Conservation (phyloP, 2,888 invertebrate genomes). For the Pantelozetes paolii region DNA sequence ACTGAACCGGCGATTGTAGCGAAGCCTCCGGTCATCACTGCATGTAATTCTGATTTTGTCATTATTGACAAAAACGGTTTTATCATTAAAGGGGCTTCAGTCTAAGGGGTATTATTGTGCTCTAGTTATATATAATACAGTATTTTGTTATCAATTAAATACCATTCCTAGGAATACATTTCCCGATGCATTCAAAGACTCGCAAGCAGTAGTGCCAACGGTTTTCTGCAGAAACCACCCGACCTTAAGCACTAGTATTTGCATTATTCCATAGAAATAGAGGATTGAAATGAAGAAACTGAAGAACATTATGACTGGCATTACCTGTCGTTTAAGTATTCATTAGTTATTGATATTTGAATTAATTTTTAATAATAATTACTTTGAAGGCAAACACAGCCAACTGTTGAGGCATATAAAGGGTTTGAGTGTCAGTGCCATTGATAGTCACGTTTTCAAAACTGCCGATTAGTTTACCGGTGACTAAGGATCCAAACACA, state of each 20-base stretch:
- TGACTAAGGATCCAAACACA: constrained; percentile 64
- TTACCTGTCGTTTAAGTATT: constrained; percentile 52
- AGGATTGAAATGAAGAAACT: constrained; percentile 82
- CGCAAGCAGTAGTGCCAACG: constrained; percentile 85
- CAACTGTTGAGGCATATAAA: constrained; percentile 17
- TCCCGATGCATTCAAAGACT: constrained; percentile 85
- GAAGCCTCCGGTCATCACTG: constrained; percentile 89
- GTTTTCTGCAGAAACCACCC: constrained; percentile 69
- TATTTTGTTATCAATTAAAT: constrained; percentile 48
- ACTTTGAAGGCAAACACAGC: constrained; percentile 48
- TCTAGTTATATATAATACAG: not conserved
- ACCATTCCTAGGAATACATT: constrained; percentile 93
- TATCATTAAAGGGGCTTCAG: constrained; percentile 82
- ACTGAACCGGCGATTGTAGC: constrained; percentile 90
- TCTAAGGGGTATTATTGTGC: constrained; percentile 58
- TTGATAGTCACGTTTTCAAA: not conserved
- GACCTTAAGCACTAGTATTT: constrained; percentile 72
- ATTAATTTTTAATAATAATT: not conserved
- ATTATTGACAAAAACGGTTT: constrained; percentile 77
- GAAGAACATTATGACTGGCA: constrained; percentile 90
- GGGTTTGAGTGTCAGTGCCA: not conserved
- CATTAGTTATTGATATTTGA: not conserved
- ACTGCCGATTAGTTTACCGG: constrained; percentile 46
- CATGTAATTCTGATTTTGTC: constrained; percentile 86
- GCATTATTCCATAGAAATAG: constrained; percentile 83